Conservation (phyloP, 2,888 invertebrate species). For the Oscheius sp. region DNA sequence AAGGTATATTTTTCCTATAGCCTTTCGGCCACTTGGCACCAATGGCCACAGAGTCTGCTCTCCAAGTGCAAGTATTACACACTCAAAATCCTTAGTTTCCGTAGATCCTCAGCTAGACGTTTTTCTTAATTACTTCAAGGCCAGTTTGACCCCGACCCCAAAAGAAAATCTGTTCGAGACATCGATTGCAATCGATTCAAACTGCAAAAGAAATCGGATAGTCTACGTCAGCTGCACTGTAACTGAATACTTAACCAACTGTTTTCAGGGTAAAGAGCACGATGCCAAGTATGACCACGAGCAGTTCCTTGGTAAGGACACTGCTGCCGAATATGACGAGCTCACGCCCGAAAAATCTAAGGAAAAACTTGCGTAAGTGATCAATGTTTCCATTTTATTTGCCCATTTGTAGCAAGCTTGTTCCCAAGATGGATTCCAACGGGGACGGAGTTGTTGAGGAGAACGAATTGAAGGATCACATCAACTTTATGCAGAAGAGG, state of each 20-base stretch:
- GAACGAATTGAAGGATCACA: constrained; percentile 94
- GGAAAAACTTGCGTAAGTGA: constrained; percentile 80
- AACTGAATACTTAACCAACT: constrained; percentile 16
- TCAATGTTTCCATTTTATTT: not conserved
- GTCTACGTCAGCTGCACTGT: not conserved
- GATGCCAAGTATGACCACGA: constrained; percentile 93
- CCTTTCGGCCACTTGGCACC: constrained; percentile 17
- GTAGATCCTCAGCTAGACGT: not conserved
- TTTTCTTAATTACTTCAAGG: constrained; percentile 5
- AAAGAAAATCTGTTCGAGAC: constrained; percentile 20
- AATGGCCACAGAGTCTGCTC: constrained; percentile 16
- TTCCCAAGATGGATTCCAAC: constrained; percentile 91
- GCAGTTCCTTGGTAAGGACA: constrained; percentile 92
- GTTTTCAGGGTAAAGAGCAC: constrained; percentile 73
- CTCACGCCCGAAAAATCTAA: constrained; percentile 94
- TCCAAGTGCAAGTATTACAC: constrained; percentile 18
- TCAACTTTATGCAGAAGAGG: constrained; percentile 86
- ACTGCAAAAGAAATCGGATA: constrained; percentile 20
- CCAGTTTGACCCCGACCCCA: constrained; percentile 30
- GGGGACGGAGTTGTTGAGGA: constrained; percentile 85
- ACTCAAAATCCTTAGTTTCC: constrained; percentile 3
- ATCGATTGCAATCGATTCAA: constrained; percentile 14
- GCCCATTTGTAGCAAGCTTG: constrained; percentile 81
- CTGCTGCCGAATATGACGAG: constrained; percentile 91
- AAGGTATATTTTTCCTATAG: constrained; percentile 44